phyloP scores from a whole-genome alignment of 2,113 vertebrate species.

The Cyphomyrus plagiostoma region DNA sequence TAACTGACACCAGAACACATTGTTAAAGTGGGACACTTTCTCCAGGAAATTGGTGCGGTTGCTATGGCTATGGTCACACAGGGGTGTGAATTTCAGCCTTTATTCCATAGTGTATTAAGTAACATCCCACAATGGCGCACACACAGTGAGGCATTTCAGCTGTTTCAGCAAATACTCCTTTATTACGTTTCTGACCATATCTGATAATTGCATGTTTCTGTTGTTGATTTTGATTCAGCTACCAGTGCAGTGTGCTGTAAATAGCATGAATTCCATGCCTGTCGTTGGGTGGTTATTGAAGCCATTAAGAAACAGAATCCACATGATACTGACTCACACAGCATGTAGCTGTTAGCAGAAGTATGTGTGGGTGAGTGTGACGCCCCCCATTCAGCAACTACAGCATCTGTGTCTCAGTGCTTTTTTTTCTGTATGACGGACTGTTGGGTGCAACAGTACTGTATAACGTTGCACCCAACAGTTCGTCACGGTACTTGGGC shows the following conservation, averaged over 20 bases:
- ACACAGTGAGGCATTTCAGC: not conserved
- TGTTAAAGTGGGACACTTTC: constrained; percentile 39
- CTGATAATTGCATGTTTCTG: not conserved
- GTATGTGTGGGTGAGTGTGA: constrained; percentile 3
- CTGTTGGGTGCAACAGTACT: not conserved
- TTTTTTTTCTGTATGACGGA: not conserved
- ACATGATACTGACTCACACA: constrained; percentile 16
- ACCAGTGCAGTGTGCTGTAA: not conserved
- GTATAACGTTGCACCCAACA: not conserved
- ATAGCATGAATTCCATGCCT: constrained; percentile 11
- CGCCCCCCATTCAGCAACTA: constrained; percentile 15
- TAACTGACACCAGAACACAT: constrained; percentile 31
- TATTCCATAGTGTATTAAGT: constrained; percentile 13
- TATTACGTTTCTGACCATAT: constrained; percentile 1
- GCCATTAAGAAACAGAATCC: constrained; percentile 19
- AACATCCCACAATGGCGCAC: constrained; percentile 2
- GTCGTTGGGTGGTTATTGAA: constrained; percentile 5
- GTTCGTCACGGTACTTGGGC: not conserved
- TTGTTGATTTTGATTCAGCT: constrained; percentile 6
- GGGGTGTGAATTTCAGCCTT: constrained; percentile 21
- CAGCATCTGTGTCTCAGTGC: not conserved
- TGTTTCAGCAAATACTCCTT: constrained; percentile 14
- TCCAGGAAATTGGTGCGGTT: constrained; percentile 42
- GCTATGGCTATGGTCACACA: constrained; percentile 39
- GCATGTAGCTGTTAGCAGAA: not conserved